Evolutionary conservation across 2,113 vertebrate species (phyloP).

Genomic region (Galeopterus variegatus): DNA sequence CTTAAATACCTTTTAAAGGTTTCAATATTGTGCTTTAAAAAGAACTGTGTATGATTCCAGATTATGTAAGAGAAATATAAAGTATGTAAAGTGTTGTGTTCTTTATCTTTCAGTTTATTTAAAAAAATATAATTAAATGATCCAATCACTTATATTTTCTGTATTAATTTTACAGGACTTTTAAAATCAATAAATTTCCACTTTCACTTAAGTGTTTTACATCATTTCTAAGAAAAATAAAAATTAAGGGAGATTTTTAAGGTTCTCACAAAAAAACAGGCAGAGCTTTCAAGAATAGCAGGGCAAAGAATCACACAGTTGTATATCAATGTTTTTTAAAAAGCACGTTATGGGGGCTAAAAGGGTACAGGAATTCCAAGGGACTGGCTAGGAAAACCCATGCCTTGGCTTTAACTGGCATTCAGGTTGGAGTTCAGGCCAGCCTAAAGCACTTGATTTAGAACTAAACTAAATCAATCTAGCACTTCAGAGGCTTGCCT

Average conservation of each 20-base stretch:
- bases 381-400: constrained; percentile 37
- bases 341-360: constrained; percentile 52
- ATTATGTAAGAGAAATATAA: constrained; percentile 88
- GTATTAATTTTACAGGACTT: constrained; percentile 80
- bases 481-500: constrained; percentile 78
- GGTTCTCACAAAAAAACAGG: constrained; percentile 71
- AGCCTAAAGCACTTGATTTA: constrained; percentile 75
- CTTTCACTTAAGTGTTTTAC: constrained; percentile 67
- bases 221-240: constrained; percentile 51
- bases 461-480: constrained; percentile 71
- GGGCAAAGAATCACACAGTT: constrained; percentile 69
- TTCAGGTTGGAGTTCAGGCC: constrained; percentile 52
- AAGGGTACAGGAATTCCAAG: constrained; percentile 33
- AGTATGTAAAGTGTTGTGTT: constrained; percentile 87
- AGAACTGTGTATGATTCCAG: constrained; percentile 87
- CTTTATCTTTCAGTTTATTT: constrained; percentile 90
- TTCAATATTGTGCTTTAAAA: constrained; percentile 89
- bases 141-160: constrained; percentile 83
- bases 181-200: constrained; percentile 79
- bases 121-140: constrained; percentile 88
- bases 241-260: constrained; percentile 74
- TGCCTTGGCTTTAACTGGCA: constrained; percentile 70
- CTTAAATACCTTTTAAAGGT: constrained; percentile 89
- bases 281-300: constrained; percentile 79
- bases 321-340: constrained; percentile 15